Base-by-base conservation (phyloP, 1,140 invertebrate species). In the Drosophila seguyi region DNA sequence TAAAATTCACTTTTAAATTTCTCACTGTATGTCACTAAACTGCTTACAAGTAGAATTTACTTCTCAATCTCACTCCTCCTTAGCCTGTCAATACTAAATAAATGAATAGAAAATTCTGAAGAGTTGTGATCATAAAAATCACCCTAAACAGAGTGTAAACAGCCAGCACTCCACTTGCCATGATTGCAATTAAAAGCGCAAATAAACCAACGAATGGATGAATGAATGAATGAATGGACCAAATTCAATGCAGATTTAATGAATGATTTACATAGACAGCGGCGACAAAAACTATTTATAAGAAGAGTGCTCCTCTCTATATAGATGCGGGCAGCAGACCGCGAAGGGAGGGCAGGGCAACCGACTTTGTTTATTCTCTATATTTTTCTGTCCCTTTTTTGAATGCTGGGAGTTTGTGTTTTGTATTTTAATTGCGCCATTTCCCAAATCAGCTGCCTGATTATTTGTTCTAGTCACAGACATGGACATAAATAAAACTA, bases 341-440 rank as follows among this genome's bases (percentile, higher is more conserved):
- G 39, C 20, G 38, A 67, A 18, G 47, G 73, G 45, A 18, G 29
- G 36, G 25, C 27, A 39, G 34, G 29, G 29, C 53, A 22, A 18
- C 10, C 14, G 18, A 58, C 38, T 36, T n/a, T 55, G 34, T 18
- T 55, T 63, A 52, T 18, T 25, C 27, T n/a, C 14, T n/a, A 38
- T 34, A 16, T 39, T 16, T 56, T n/a, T 63, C 3, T 58, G 18
- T 56, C 50, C 53, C 29, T 74, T 71, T 27, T 48, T 59, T 47
- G 11, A 36, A 56, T 18, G 71, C 59, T 71, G 53, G 52, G 38
- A 42, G 57, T 73, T 62, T 66, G 79, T 82, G 79, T 87, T 87
- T 88, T 88, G 80, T 88, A 57, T 80, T 88, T 87, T 87, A 87
- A 87, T 87, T 87, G 84, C 84, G 81, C 73, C 77, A 88, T 87